Conservation (phyloP, 2,888 invertebrate species). For the Habroteleia sp. region DNA sequence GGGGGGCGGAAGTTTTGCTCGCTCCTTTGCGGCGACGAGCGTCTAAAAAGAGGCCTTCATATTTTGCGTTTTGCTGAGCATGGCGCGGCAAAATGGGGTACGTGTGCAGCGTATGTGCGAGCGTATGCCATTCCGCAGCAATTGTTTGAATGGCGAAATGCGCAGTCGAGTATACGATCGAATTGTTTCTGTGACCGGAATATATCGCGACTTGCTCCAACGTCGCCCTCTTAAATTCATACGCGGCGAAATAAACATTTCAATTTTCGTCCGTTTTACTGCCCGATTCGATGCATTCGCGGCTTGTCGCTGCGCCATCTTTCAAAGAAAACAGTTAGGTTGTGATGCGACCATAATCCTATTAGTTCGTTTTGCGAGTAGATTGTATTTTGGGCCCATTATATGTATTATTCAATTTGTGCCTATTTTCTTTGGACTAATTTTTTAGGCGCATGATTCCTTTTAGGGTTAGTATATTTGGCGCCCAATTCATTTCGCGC, state of each 20-base stretch:
- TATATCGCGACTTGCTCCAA: slow-evolving; percentile 18
- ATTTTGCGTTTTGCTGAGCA: slow-evolving; percentile 28
- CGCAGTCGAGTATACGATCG: slow-evolving; percentile 29
- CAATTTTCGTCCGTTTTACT: not conserved
- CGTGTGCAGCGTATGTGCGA: slow-evolving; percentile 12
- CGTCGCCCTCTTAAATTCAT: slow-evolving; percentile 7
- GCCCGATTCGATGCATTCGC: not conserved
- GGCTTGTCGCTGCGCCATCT: too few relatives aligned
- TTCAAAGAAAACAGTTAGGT: too few relatives aligned
- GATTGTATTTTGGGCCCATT: too few relatives aligned
- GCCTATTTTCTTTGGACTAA: too few relatives aligned
- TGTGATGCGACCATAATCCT: too few relatives aligned
- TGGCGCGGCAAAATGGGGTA: slow-evolving; percentile 4
- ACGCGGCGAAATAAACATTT: slow-evolving; percentile 20
- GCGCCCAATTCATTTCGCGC: too few relatives aligned
- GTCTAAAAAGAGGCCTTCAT: slow-evolving; percentile 42
- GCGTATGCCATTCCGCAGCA: slow-evolving; percentile 11
- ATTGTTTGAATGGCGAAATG: slow-evolving; percentile 22
- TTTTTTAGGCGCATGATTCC: too few relatives aligned
- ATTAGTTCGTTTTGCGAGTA: too few relatives aligned
- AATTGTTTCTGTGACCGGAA: slow-evolving; percentile 48
- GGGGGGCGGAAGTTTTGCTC: slow-evolving; percentile 6
- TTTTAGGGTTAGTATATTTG: too few relatives aligned
- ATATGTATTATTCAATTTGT: too few relatives aligned
- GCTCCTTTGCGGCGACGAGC: slow-evolving; percentile 15